Percentiles rank a stretch among this genome's conserved stretches.
phyloP scores from a whole-genome alignment of 1,140 invertebrate genomes.

The Rhagoletis pomonella region DNA sequence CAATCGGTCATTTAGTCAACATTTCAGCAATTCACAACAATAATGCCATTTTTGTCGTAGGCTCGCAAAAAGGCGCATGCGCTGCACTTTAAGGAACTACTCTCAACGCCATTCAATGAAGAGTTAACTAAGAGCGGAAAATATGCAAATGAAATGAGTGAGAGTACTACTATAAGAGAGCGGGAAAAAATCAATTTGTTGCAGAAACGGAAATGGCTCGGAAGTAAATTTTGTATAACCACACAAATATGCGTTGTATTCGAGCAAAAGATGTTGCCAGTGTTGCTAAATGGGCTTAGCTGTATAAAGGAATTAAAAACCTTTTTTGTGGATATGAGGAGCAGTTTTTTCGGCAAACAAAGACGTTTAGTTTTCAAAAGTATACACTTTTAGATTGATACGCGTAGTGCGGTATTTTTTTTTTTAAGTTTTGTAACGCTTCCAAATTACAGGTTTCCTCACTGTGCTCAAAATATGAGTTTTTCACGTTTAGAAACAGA shows the following conservation, averaged over 20 bases:
- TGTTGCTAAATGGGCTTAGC: too few species aligned
- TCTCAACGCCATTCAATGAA: background rate
- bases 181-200: background rate
- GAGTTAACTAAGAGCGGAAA: background rate
- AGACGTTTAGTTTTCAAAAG: too few species aligned
- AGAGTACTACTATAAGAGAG: background rate
- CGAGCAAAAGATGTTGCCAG: too few species aligned
- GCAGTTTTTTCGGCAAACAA: too few species aligned
- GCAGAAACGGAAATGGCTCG: background rate
- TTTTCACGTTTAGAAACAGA: too few species aligned
- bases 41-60: slow-evolving; percentile 53
- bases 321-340: too few species aligned
- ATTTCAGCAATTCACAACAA: background rate
- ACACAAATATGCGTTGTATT: background rate
- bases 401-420: too few species aligned
- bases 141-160: background rate
- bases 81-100: background rate
- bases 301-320: too few species aligned
- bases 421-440: too few species aligned
- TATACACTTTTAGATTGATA: too few species aligned
- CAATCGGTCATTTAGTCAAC: slow-evolving; percentile 36
- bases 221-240: background rate
- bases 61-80: slow-evolving; percentile 27
- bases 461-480: too few species aligned
- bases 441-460: too few species aligned